phyloP scores from a whole-genome alignment of 2,888 invertebrate genomes.

The Arrhopalites spinosus region DNA sequence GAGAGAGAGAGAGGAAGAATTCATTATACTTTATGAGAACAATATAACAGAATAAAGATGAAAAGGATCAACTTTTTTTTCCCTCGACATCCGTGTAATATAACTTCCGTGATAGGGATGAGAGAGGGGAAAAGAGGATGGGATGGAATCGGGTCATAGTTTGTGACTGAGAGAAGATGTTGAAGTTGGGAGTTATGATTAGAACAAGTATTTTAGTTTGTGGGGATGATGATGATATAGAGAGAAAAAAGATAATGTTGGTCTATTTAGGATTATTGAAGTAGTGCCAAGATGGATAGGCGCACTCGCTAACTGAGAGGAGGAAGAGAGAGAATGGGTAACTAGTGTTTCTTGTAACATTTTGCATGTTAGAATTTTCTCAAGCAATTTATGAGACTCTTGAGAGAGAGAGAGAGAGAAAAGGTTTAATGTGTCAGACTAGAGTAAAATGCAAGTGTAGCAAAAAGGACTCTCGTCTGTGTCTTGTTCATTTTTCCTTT shows the following conservation, averaged over 20 bases:
- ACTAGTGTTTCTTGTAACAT: no score
- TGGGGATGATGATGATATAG: background rate
- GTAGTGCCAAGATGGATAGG: constrained; percentile 16
- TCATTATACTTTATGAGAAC: background rate
- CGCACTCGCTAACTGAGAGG: background rate
- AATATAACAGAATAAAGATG: background rate
- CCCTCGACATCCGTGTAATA: no score
- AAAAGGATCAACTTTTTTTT: no score
- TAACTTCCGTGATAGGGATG: no score
- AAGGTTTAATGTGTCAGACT: background rate
- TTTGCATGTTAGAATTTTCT: no score
- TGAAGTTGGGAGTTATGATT: background rate
- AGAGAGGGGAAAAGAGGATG: no score
- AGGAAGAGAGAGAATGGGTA: background rate
- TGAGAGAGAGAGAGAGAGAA: background rate
- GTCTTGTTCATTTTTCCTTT: background rate
- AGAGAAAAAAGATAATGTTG: background rate
- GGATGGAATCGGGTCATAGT: background rate
- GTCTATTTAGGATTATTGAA: constrained; percentile 24
- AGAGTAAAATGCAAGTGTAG: background rate
- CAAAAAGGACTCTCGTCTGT: background rate
- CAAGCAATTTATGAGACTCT: no score
- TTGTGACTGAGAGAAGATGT: background rate
- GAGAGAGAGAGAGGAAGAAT: constrained; percentile 7
- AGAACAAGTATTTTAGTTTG: background rate